Evolutionary conservation across 2,888 invertebrate species (phyloP), one percentile per base, ranked within the genome.

Genomic region (Lithodes maja): DNA sequence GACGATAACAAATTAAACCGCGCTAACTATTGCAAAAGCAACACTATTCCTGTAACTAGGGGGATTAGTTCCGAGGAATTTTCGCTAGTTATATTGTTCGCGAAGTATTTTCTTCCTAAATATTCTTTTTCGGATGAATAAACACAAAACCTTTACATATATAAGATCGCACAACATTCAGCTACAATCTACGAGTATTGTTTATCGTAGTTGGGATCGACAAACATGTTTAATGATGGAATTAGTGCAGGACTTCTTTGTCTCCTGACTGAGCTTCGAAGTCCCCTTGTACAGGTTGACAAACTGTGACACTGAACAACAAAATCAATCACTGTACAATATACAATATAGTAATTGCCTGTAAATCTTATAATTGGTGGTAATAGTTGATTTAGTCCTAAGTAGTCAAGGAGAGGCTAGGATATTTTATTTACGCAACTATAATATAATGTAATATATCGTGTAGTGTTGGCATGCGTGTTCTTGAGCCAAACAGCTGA

Each of bases 401-500:
- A 33, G 33, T 33, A 33, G 33, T 33, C 33, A 33, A 33, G 33
- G 33, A 33, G 33, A 33, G 33, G 33, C 33, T 33, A 33, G 33
- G 33, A 33, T 33, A 33, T 33, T 33, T 33, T 33, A 33, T 33
- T 33, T 33, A 33, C 33, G 33, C 33, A 33, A 33, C 33, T 33
- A 33, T 33, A 33, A 33, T 33, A 33, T 33, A 33, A 33, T 0
- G 33, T 54, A 53, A 54, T 7, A 49, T 55, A 3, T n/a, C 33
- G 15, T 12, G 74, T 15, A 54, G 50, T 74, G 75, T 86, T 86
- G 86, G 86, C 74, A 80, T 55, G 71, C 15, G n/a, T 75, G 74
- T 7, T 78, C 33, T 78, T n/a, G 49, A 50, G 79, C 79, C 86
- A 82, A 86, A 86, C 86, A 86, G 86, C 86, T 86, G 86, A 86